Evolutionary conservation across 2,888 invertebrate genomes (phyloP).

Genomic region (Cataglyphis cursor): DNA sequence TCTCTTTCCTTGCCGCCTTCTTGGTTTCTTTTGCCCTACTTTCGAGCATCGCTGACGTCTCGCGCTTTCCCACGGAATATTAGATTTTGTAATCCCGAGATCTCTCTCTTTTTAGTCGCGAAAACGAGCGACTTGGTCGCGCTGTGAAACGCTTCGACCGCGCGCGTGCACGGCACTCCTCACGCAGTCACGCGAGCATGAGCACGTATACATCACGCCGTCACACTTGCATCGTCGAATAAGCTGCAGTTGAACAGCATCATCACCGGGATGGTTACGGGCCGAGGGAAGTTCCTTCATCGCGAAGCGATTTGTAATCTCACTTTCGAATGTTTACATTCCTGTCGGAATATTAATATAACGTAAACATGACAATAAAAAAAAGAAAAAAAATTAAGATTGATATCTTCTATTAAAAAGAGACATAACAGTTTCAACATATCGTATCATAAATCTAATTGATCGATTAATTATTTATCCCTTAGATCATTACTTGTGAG

Average conservation of each 20-base stretch:
- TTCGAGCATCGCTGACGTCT: constrained; percentile 32
- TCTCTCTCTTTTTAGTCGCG: constrained; percentile 14
- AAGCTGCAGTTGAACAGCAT: constrained; percentile 52
- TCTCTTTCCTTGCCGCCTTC: background rate
- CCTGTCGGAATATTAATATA: background rate
- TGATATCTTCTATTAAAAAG: background rate
- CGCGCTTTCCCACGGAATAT: constrained; percentile 45
- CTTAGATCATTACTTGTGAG: background rate
- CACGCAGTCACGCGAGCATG: constrained; percentile 71
- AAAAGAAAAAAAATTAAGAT: too few species aligned
- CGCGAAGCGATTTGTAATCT: constrained; percentile 10
- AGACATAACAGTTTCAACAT: background rate
- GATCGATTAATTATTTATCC: background rate
- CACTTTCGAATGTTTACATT: constrained; percentile 12
- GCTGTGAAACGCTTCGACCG: background rate
- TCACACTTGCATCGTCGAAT: constrained; percentile 63
- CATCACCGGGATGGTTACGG: constrained; percentile 45
- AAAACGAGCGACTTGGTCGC: background rate
- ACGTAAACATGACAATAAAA: background rate
- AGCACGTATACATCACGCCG: constrained; percentile 64
- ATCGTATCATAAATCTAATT: background rate
- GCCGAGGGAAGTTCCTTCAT: constrained; percentile 40
- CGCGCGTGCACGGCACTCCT: constrained; percentile 60
- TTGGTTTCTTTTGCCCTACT: constrained; percentile 39
- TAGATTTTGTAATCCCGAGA: constrained; percentile 48